Evolutionary conservation across 2,888 invertebrate species (phyloP), one percentile per base, ranked within the genome.

Genomic region (Acleris holmiana): DNA sequence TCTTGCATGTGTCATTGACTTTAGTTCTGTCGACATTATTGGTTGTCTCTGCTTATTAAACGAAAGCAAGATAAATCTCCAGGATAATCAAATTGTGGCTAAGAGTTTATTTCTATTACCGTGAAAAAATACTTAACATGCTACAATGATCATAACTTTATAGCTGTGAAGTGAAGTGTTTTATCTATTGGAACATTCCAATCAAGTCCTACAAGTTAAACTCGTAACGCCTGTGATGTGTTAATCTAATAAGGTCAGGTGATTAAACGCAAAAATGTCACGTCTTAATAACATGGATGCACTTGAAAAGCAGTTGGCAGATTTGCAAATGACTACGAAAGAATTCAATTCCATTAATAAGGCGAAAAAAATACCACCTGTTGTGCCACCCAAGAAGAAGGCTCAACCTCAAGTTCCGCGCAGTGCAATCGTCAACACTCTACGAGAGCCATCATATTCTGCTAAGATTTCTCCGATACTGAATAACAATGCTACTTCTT

Each of bases 311-410:
- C 95, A 96, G 89, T 88, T 96, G 75, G 94, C 95, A 17, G 94
- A 94, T 76, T 84, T 96, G 75, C 95, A 95, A 80, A 88, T 95
- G 80, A 88, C 93, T 55, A 88, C 93, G 57, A 94, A 94, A 71
- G 83, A 88, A 67, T 68, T 76, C 54, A 83, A 77, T 73, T 75
- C 76, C 48, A 69, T 83, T n/a, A 79, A 76, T 65, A 83, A 84
- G 80, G 73, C 83, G 21, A 86, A 92, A 80, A 97, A 96, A 87
- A 91, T 95, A 68, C 96, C 96, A 69, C 97, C 97, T 69, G 95
- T 95, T 61, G 96, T 96, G 65, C 97, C 97, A 51, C 97, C 97
- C 10, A 97, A 97, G 83, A 96, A 96, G 70, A 95, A 94, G 83
- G 96, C 88, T 68, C 87, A 88, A 77, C 91, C 93, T 15, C 87